Percentiles rank a stretch among this genome's conserved stretches.
These are phyloP conservation scores for Eupeodes latifasciatus DNA, from an alignment of 2,888 invertebrate genomes.

Conservation along the genomic window DNA sequence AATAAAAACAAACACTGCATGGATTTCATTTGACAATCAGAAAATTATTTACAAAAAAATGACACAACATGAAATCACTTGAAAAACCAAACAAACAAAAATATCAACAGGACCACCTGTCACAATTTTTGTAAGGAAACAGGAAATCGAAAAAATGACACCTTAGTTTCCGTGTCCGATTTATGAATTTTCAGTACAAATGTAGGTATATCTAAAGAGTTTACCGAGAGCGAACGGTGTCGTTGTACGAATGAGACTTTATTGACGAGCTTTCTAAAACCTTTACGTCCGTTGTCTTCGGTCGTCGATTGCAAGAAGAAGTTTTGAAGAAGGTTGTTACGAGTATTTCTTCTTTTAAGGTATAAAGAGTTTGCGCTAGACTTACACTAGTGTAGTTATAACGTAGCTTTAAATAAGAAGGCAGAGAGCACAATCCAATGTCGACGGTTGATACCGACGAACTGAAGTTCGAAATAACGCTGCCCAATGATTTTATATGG, in stretches of 20 bases:
- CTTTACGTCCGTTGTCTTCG: constrained; percentile 23
- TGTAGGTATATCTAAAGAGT: constrained; percentile 39
- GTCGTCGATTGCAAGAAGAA: constrained; percentile 28
- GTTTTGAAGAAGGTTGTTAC: constrained; percentile 23
- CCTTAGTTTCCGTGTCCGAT: constrained; percentile 62
- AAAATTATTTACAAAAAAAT: constrained; percentile 12
- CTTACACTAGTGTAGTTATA: constrained; percentile 1
- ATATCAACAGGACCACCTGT: constrained; percentile 32
- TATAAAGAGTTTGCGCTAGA: constrained; percentile 72
- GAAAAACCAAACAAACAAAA: not conserved
- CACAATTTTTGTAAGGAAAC: constrained; percentile 39
- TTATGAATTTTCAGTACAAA: constrained; percentile 6
- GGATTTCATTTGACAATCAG: not conserved
- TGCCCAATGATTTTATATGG: constrained; percentile 73
- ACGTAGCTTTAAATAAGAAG: constrained; percentile 22
- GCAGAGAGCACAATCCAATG: constrained; percentile 69
- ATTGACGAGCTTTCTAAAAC: constrained; percentile 70
- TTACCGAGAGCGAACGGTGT: constrained; percentile 47
- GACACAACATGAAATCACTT: constrained; percentile 21
- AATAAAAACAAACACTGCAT: constrained; percentile 19
- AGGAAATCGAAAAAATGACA: constrained; percentile 53
- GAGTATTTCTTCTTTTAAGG: constrained; percentile 16
- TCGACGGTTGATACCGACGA: constrained; percentile 74
- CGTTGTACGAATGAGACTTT: constrained; percentile 64
- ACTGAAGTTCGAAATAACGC: constrained; percentile 74